These are phyloP conservation scores for Amphipoea lucens DNA, from an alignment of 2,888 invertebrate genomes.

Conservation along the genomic window DNA sequence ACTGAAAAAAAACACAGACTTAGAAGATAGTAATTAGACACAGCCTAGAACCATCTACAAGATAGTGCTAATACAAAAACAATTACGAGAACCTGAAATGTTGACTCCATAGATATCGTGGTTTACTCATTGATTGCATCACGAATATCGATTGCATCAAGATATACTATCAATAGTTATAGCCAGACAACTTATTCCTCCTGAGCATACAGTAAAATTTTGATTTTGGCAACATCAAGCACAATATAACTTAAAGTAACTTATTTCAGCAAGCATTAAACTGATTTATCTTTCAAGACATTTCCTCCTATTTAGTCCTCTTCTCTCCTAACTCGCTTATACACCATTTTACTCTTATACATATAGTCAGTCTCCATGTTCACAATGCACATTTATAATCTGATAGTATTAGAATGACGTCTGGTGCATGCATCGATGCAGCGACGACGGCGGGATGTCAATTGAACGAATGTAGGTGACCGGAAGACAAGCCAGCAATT, in stretches of 20 bases:
- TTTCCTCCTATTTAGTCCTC: neutral
- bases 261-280: neutral
- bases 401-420: conserved; percentile 11
- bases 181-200: too few species aligned
- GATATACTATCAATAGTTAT: neutral
- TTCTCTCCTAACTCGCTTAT: neutral
- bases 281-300: neutral
- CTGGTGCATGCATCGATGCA: conserved; percentile 39
- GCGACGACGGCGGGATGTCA: conserved; percentile 39
- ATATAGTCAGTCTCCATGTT: neutral
- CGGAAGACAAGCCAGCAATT: conserved; percentile 58
- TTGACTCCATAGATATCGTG: too few species aligned
- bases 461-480: conserved; percentile 63
- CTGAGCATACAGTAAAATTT: too few species aligned
- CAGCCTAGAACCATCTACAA: neutral
- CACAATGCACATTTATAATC: conserved; percentile 10
- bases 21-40: neutral
- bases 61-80: neutral
- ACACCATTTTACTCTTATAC: neutral
- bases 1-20: neutral
- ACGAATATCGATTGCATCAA: neutral
- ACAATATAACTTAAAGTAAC: neutral
- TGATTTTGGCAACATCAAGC: neutral
- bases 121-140: too few species aligned
- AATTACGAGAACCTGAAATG: neutral